phyloP scores from a whole-genome alignment of 1,140 invertebrate genomes.

The Lasioglossum baleicum region DNA sequence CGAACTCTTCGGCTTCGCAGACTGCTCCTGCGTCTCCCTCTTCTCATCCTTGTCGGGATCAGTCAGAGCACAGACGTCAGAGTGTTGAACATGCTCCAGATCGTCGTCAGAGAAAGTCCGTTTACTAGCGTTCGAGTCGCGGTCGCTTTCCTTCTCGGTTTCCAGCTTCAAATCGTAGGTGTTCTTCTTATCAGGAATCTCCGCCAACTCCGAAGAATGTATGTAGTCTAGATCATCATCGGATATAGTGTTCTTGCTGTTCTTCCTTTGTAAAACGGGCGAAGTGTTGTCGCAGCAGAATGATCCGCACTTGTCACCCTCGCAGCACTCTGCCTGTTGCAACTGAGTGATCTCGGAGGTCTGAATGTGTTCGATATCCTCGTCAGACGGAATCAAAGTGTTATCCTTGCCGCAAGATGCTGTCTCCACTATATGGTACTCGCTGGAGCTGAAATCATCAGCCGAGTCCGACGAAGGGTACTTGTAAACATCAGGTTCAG shows the following conservation, averaged over 20 bases:
- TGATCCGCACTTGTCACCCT: background rate
- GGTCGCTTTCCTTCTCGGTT: conserved; percentile 11
- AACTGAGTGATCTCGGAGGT: conserved; percentile 58
- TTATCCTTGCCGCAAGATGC: conserved; percentile 38
- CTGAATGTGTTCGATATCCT: conserved; percentile 74
- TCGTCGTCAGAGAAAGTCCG: conserved; percentile 70
- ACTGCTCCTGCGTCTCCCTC: conserved; percentile 21
- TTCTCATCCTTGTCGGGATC: background rate
- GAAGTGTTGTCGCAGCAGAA: conserved; percentile 40
- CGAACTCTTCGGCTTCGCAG: background rate
- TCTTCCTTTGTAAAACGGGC: conserved; percentile 59
- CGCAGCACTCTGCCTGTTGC: conserved; percentile 3
- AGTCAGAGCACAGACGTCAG: conserved; percentile 44
- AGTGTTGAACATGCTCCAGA: conserved; percentile 70
- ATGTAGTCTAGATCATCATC: conserved; percentile 78
- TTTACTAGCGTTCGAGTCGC: conserved; percentile 4
- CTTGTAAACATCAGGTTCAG: conserved; percentile 22
- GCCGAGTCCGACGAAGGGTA: conserved; percentile 41
- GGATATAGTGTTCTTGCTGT: conserved; percentile 72
- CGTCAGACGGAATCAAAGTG: conserved; percentile 67
- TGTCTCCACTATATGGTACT: conserved; percentile 69
- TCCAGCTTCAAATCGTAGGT: background rate
- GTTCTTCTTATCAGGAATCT: conserved; percentile 20
- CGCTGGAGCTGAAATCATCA: conserved; percentile 67
- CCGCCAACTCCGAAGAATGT: conserved; percentile 62